Conservation (phyloP, 2,888 invertebrate species). For the Camponotus fellah region DNA sequence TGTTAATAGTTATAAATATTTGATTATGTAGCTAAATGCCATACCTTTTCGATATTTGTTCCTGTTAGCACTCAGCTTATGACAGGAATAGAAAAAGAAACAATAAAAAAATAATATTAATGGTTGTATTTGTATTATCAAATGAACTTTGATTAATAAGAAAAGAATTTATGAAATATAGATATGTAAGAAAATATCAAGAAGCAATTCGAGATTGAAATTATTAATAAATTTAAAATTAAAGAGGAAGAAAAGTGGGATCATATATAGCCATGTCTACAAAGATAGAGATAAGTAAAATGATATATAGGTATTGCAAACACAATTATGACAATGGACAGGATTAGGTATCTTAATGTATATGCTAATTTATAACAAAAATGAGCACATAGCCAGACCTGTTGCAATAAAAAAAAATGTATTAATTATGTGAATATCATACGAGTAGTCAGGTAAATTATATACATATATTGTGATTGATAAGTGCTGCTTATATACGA, state of each 20-base stretch:
- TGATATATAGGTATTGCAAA: slow-evolving; percentile 76
- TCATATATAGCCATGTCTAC: slow-evolving; percentile 82
- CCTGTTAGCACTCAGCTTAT: slow-evolving; percentile 75
- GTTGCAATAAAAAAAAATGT: slow-evolving; percentile 82
- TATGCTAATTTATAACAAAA: slow-evolving; percentile 82
- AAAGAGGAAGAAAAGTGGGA: slow-evolving; percentile 75
- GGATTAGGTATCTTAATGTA: slow-evolving; percentile 82
- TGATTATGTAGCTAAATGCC: slow-evolving; percentile 61
- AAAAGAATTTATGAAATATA: slow-evolving; percentile 42
- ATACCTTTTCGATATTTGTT: slow-evolving; percentile 76
- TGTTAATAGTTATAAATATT: slow-evolving; percentile 38
- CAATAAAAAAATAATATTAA: slow-evolving; percentile 62
- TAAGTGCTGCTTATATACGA: slow-evolving; percentile 44
- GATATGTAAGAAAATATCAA: slow-evolving; percentile 53
- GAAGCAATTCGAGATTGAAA: slow-evolving; percentile 70
- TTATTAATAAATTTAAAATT: slow-evolving; percentile 69
- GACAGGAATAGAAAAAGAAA: slow-evolving; percentile 62
- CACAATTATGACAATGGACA: slow-evolving; percentile 77
- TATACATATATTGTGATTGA: slow-evolving; percentile 45
- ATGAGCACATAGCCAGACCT: slow-evolving; percentile 84
- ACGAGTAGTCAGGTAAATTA: slow-evolving; percentile 47
- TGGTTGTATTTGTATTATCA: slow-evolving; percentile 47
- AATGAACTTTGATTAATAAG: slow-evolving; percentile 18
- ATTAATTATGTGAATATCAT: slow-evolving; percentile 7
- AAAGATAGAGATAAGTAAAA: slow-evolving; percentile 75